Percentiles rank a stretch among this genome's conserved stretches.
phyloP scores from a whole-genome alignment of 2,113 vertebrate species.

The Pituophis catenifer region DNA sequence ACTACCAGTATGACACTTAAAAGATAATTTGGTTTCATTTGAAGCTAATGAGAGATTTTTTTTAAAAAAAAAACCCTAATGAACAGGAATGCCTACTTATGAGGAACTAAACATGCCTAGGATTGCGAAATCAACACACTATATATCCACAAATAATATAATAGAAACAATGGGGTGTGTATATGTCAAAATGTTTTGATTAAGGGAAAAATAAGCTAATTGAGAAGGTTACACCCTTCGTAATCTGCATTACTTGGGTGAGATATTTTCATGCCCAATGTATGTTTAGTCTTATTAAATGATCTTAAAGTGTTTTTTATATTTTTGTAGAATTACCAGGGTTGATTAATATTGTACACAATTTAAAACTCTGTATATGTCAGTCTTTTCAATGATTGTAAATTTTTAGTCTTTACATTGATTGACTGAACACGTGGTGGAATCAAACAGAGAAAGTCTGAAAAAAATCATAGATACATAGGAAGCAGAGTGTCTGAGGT shows the following conservation, averaged over 20 bases:
- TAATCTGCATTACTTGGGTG: constrained; percentile 50
- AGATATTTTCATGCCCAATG: constrained; percentile 61
- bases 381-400: constrained; percentile 50
- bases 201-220: background rate
- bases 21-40: too few species aligned
- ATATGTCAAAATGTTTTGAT: constrained; percentile 46
- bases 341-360: constrained; percentile 66
- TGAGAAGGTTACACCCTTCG: background rate
- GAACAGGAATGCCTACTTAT: background rate
- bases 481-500: constrained; percentile 10
- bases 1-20: background rate
- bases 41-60: background rate
- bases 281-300: constrained; percentile 66
- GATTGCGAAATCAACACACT: constrained; percentile 5
- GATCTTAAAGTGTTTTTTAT: constrained; percentile 66
- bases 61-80: background rate
- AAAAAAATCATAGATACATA: constrained; percentile 42
- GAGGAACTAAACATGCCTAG: background rate
- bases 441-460: constrained; percentile 34
- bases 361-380: constrained; percentile 59
- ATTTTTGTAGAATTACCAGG: constrained; percentile 70
- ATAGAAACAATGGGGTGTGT: background rate
- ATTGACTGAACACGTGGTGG: constrained; percentile 60
- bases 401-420: constrained; percentile 66
- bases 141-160: background rate